Evolutionary conservation across 2,888 invertebrate genomes (phyloP).

Genomic region (Aphodius sticticus): DNA sequence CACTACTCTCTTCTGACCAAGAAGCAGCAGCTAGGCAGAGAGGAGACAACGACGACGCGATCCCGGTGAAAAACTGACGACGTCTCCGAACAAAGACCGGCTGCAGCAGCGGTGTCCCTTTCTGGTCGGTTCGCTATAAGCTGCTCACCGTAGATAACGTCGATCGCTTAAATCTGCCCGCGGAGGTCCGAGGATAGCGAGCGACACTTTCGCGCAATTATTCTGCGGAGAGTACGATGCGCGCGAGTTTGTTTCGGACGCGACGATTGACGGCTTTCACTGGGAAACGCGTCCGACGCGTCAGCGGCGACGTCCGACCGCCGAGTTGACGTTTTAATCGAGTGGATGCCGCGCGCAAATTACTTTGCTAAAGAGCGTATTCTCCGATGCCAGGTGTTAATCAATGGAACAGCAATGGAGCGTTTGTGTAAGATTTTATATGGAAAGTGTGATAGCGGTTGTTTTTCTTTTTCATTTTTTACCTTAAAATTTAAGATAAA

Average conservation of each 20-base stretch:
- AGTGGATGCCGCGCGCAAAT: neutral
- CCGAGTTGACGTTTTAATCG: neutral
- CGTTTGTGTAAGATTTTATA: too few relatives aligned
- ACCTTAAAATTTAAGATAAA: too few relatives aligned
- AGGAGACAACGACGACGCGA: neutral
- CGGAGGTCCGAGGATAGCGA: conserved; percentile 15
- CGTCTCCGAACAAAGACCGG: conserved; percentile 4
- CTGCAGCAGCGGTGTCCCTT: conserved; percentile 4
- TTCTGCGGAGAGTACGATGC: neutral
- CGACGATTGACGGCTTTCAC: conserved; percentile 28
- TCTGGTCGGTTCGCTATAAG: neutral
- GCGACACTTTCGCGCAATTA: conserved; percentile 20
- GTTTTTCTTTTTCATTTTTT: too few relatives aligned
- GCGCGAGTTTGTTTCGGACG: conserved; percentile 1
- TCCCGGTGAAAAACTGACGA: neutral
- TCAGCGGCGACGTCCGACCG: neutral
- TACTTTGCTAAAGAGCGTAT: neutral
- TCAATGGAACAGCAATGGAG: too few relatives aligned
- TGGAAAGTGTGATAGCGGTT: too few relatives aligned
- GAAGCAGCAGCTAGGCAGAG: neutral
- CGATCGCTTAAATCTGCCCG: conserved; percentile 32
- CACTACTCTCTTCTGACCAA: neutral
- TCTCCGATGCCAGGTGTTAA: too few relatives aligned
- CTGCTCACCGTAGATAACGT: conserved; percentile 27
- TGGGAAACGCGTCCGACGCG: neutral